Evolutionary conservation across 2,888 invertebrate genomes (phyloP), one percentile per base, ranked within the genome.

Genomic region (Amblyjoppa proteus): DNA sequence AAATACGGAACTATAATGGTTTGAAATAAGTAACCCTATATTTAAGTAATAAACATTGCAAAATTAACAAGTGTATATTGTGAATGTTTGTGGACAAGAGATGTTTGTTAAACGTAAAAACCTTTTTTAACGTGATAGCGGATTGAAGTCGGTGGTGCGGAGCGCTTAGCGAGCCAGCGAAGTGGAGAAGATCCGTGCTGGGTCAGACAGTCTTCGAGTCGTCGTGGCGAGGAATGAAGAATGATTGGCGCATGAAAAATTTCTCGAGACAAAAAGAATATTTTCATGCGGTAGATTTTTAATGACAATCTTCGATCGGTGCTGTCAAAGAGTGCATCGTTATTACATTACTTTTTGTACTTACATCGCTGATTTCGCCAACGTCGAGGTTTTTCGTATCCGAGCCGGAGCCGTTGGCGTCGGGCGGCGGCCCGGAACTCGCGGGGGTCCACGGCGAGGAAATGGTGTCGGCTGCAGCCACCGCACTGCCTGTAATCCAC

Each of bases 381-480:
- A 98, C 98, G 95, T 98, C 98, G 94, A 98, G 96, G 94, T 97
- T 97, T 95, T 97, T 97, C 94, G 97, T 96, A 95, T 97, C 97
- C 95, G 97, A 97, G 96, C 97, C 97, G 96, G 97, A 96, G 96
- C 97, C 97, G 96, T 97, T 97, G 95, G 97, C 97, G 95, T 98
- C 98, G 96, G 97, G 97, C 95, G 96, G 96, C 95, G 97, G 96
- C 95, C 97, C 97, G 95, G 96, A 95, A 95, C 96, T 97, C 95
- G 97, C 97, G 95, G 98, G 97, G 95, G 98, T 97, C 98, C 98
- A 98, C 97, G 98, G 97, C 95, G 98, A 98, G 96, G 98, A 97
- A 97, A 98, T 98, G 96, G 97, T 98, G 98, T 97, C 97, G 96
- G 97, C 96, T 95, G 97, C 96, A 94, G 96, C 95, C 95, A 96